Base-by-base conservation (phyloP, 2,888 invertebrate genomes). In the Drosophila vallismaia region DNA sequence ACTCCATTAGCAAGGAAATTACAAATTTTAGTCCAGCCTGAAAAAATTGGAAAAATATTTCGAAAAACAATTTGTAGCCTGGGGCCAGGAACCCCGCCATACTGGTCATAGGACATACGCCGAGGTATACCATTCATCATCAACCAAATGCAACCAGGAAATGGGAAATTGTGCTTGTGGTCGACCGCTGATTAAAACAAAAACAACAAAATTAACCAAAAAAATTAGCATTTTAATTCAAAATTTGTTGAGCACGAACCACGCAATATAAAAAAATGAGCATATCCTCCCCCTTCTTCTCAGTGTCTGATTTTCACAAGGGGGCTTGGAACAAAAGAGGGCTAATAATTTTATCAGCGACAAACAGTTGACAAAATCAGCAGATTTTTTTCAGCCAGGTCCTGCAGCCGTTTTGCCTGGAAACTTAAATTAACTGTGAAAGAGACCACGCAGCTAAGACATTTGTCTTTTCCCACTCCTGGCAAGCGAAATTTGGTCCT, bases 341-440 rank as follows among this genome's bases (percentile, higher is more conserved):
- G 88, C 88, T 89, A 90, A 89, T 89, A 89, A 89, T 90, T 90
- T 90, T 89, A 89, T 89, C 89, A 89, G 86, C 77, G 75, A 78
- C 82, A 79, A 89, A 86, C 90, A 89, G 90, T 89, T 88, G 88
- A 89, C 90, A 88, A 85, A 89, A 90, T 89, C 89, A 90, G 90
- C 89, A 83, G 62, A 87, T 85, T 81, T 66, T 45, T 71, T 56
- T 44, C 42, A 52, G 57, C 26, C 67, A 69, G 78, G 64, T 68
- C 64, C 64, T 87, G 75, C 83, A 79, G 87, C 83, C 88, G 88
- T 56, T 75, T 71, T 29, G 70, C 49, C 58, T 69, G 67, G 67
- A 78, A 85, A 88, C 89, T 87, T 87, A 88, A 88, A 89, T 88
- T 88, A 87, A 86, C 85, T 88, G 88, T 87, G 84, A 89, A 90